phyloP scores from a whole-genome alignment of 2,888 invertebrate genomes.

The Glaucopsyche alexis region DNA sequence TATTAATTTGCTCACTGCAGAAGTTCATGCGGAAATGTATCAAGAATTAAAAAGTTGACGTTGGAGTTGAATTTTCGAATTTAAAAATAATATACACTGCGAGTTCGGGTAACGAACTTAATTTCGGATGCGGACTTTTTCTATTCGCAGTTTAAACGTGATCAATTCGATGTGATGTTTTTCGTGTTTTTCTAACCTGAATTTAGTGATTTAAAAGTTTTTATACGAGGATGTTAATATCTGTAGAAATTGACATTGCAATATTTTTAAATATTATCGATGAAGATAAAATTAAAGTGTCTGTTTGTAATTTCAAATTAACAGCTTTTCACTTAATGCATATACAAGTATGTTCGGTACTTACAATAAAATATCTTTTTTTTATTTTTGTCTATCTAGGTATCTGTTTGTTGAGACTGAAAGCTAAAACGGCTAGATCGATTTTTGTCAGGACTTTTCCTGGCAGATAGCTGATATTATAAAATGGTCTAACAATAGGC shows the following conservation, averaged over 20 bases:
- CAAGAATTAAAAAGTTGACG: background rate
- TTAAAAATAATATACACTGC: background rate
- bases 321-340: too few species aligned
- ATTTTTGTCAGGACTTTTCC: too few species aligned
- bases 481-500: too few species aligned
- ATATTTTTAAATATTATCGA: too few species aligned
- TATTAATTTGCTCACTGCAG: background rate
- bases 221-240: background rate
- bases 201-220: background rate
- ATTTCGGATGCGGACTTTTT: conserved; percentile 15
- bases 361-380: too few species aligned
- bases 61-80: background rate
- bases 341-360: too few species aligned
- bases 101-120: conserved; percentile 3
- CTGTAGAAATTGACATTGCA: background rate
- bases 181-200: conserved; percentile 9
- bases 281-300: too few species aligned
- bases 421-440: too few species aligned
- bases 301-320: too few species aligned
- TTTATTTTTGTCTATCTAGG: too few species aligned
- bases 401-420: too few species aligned
- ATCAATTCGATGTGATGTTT: background rate
- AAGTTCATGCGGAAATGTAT: background rate
- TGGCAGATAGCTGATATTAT: too few species aligned
- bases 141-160: background rate